Conservation (phyloP, 2,113 vertebrate genomes). For the Marcusenius ussheri region DNA sequence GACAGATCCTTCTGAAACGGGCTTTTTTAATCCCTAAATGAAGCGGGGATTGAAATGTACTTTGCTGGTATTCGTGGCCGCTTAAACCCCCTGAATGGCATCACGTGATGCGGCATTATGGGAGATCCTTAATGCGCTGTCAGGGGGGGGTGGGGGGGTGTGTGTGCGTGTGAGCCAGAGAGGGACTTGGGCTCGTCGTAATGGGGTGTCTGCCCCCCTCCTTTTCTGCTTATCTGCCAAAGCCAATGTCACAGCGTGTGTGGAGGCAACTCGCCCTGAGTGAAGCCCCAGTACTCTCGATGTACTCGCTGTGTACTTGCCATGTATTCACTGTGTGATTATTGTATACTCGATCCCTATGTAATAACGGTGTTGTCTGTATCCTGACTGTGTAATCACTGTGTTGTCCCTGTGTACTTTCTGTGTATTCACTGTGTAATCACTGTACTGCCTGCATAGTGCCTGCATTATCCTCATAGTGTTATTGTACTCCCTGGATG, state of each 20-base stretch:
- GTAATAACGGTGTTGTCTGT: not conserved
- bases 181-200: conserved; percentile 41
- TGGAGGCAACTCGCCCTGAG: not conserved
- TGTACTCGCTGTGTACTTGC: not conserved
- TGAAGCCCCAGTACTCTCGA: not conserved
- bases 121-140: conserved; percentile 59
- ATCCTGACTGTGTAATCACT: not conserved
- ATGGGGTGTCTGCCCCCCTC: conserved; percentile 30
- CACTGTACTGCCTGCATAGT: not conserved
- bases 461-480: not conserved
- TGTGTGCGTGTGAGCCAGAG: conserved; percentile 18
- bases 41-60: conserved; percentile 9
- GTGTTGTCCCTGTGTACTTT: not conserved
- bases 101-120: conserved; percentile 56
- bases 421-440: not conserved
- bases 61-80: conserved; percentile 18
- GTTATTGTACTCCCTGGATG: not conserved
- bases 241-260: not conserved
- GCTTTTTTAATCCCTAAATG: conserved; percentile 14
- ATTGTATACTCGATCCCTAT: not conserved
- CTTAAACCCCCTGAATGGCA: conserved; percentile 30
- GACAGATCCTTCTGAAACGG: not conserved
- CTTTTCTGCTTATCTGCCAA: not conserved
- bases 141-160: conserved; percentile 26
- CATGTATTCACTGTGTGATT: not conserved